Percentiles rank a stretch among this genome's conserved stretches.
Evolutionary conservation across 2,113 vertebrate species (phyloP).

Genomic region (Sceloporus tristichus): DNA sequence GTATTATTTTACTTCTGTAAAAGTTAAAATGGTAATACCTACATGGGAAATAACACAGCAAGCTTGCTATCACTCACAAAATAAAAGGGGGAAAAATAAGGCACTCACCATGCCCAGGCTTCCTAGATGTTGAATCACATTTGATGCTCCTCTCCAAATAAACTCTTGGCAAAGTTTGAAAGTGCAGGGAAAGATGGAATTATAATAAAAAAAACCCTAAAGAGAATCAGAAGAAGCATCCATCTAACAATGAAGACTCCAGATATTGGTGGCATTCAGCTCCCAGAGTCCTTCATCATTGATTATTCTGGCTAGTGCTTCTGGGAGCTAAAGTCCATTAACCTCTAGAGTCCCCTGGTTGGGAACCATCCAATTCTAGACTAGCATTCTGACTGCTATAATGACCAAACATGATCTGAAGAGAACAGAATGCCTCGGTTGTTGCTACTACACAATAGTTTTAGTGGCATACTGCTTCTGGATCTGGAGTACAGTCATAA

Average conservation of each 20-base stretch:
- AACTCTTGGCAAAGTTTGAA: conserved; percentile 36
- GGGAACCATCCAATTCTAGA: not conserved
- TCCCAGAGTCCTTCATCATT: not conserved
- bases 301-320: too few relatives aligned
- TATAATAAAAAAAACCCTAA: not conserved
- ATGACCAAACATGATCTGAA: not conserved
- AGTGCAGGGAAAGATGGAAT: not conserved
- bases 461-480: not conserved
- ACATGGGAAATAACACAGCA: conserved; percentile 80
- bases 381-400: not conserved
- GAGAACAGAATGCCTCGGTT: not conserved
- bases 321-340: too few relatives aligned
- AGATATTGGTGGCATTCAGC: not conserved
- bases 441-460: not conserved
- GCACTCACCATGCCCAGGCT: conserved; percentile 53
- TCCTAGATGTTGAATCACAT: not conserved
- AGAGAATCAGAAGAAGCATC: not conserved
- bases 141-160: not conserved
- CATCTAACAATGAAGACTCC: not conserved
- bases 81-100: conserved; percentile 70
- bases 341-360: too few relatives aligned
- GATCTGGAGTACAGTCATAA: too few relatives aligned
- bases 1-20: conserved; percentile 92
- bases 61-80: conserved; percentile 80
- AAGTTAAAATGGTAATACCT: conserved; percentile 90